Conservation (phyloP, 2,888 invertebrate genomes). For the Harpagoxenus sublaevis region DNA sequence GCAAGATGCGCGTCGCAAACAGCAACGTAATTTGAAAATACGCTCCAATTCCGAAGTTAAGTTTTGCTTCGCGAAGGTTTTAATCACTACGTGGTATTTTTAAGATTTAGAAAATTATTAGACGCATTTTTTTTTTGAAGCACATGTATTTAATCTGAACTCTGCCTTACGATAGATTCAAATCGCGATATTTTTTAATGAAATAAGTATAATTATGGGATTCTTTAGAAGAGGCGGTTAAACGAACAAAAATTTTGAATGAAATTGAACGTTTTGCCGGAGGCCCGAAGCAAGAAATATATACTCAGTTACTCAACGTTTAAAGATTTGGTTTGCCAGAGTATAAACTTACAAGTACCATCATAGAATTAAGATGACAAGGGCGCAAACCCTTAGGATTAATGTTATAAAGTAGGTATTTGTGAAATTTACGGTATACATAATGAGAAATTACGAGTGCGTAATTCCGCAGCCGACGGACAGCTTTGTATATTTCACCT, state of each 20-base stretch:
- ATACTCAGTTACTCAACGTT: background rate
- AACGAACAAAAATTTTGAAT: background rate
- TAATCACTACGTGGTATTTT: background rate
- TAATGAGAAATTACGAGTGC: background rate
- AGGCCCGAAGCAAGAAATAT: background rate
- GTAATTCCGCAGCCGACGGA: slow-evolving; percentile 1
- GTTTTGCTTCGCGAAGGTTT: background rate
- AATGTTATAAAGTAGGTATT: background rate
- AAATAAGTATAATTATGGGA: background rate
- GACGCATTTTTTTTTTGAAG: background rate
- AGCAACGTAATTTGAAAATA: background rate
- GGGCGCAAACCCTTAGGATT: background rate
- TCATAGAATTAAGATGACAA: background rate
- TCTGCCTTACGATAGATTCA: background rate
- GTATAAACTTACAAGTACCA: background rate
- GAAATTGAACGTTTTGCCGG: background rate
- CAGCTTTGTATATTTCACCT: background rate
- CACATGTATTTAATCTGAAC: background rate
- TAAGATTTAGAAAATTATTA: background rate
- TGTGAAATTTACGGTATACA: background rate
- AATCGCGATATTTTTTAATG: background rate
- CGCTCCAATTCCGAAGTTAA: background rate
- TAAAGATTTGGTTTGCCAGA: background rate
- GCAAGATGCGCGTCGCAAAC: background rate
- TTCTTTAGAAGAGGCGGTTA: background rate